phyloP scores from a whole-genome alignment of 2,797 vertebrate species.

The Mus caroli region DNA sequence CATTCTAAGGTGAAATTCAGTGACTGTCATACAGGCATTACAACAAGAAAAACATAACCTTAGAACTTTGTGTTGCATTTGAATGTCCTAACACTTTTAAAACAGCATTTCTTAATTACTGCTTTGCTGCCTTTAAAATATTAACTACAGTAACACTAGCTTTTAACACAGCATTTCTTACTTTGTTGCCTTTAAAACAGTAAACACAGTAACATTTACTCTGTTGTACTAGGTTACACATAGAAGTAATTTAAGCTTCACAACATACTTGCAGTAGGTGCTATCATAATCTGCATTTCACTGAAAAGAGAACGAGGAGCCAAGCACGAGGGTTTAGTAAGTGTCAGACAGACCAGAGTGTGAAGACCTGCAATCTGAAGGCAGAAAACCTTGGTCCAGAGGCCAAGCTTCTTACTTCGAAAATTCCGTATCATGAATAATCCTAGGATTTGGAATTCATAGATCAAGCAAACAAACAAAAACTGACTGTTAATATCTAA shows the following conservation, averaged over 20 bases:
- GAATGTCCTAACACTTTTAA: slow-evolving; percentile 17
- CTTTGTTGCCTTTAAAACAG: background rate
- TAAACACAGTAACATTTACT: slow-evolving; percentile 10
- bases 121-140: background rate
- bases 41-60: background rate
- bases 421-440: background rate
- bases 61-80: slow-evolving; percentile 25
- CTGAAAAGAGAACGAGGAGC: background rate
- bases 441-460: background rate
- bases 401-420: background rate
- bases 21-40: slow-evolving; percentile 6
- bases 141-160: background rate
- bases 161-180: background rate
- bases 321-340: background rate
- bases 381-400: background rate
- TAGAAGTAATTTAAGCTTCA: slow-evolving; percentile 1
- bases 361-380: background rate
- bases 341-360: background rate
- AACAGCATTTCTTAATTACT: background rate
- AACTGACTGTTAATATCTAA: background rate
- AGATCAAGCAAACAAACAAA: background rate
- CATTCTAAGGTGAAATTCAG: slow-evolving; percentile 8
- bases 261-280: background rate
- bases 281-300: background rate
- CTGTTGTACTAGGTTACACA: background rate